phyloP scores from a whole-genome alignment of 2,888 invertebrate species.

The Tetrapedia diversipes region DNA sequence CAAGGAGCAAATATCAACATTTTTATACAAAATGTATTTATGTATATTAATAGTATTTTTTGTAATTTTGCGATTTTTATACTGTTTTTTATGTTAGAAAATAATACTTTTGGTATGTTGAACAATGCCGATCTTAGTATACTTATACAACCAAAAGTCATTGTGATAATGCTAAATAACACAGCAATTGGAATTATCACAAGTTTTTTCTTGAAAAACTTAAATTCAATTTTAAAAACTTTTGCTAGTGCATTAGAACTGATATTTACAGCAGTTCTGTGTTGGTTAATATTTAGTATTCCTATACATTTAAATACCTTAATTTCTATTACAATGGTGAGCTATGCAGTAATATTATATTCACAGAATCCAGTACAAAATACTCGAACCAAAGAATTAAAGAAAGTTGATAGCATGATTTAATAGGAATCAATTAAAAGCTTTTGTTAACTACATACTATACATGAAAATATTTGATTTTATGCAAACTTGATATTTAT shows the following conservation, averaged over 20 bases:
- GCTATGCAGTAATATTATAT: conserved; percentile 93
- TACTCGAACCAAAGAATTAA: conserved; percentile 39
- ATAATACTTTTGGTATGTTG: conserved; percentile 87
- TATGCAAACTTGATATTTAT: conserved; percentile 2
- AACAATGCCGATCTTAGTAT: conserved; percentile 84
- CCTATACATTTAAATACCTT: conserved; percentile 92
- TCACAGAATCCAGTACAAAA: conserved; percentile 92
- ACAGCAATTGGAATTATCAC: conserved; percentile 96
- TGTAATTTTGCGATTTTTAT: conserved; percentile 91
- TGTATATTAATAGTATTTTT: conserved; percentile 97
- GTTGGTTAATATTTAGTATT: conserved; percentile 93
- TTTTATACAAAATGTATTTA: conserved; percentile 96
- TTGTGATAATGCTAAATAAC: conserved; percentile 94
- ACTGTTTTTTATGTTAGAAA: conserved; percentile 84
- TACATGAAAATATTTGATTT: conserved; percentile 5
- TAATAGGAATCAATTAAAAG: conserved; percentile 10
- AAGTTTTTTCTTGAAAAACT: conserved; percentile 94
- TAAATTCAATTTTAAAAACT: conserved; percentile 97
- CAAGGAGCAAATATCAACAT: conserved; percentile 93
- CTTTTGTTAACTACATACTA: neutral
- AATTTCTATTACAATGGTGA: conserved; percentile 91
- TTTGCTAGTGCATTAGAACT: conserved; percentile 97
- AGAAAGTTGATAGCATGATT: conserved; percentile 10
- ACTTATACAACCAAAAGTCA: conserved; percentile 87
- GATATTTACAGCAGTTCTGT: conserved; percentile 94